Base-by-base conservation (phyloP, 2,113 vertebrate genomes). In the Ictalurus punctatus region DNA sequence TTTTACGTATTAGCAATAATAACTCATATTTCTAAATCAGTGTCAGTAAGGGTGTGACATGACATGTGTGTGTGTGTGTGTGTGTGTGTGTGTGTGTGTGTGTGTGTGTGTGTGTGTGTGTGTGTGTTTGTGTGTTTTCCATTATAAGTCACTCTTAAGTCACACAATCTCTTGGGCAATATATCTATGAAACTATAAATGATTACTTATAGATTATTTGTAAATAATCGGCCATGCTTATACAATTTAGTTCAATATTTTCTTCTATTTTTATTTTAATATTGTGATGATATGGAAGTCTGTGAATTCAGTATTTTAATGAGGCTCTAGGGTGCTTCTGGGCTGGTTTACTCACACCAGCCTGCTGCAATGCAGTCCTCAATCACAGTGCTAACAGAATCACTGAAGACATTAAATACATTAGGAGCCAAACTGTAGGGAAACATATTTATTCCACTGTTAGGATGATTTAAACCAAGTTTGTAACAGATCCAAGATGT, bases 371-470 rank as follows among this genome's bases (percentile, higher is more conserved):
- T 94, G 91, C 90, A 92, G 90, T 87, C 80, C 85, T 91, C 79
- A 94, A 90, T 92, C 89, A 94, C 89, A 93, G 83, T 88, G 83
- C 81, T 95, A 95, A 96, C 95, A 94, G 73, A 93, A 95, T 96
- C 93, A 96, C 91, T 90, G 91, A 90, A 91, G 90, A 92, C 91
- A 94, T 94, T 95, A 95, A 95, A 94, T 94, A 85, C 93, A 95
- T 96, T 95, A 96, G 12, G 89, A 88, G 84, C 91, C 92, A 93
- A 94, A 94, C 93, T 91, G 92, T 87, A 92, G 93, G 92, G 93
- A 95, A 94, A 94, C 92, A 92, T 91, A 90, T 89, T 90, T 92
- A 86, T 89, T 67, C 34, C 30, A 59, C 76, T 58, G 82, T 85
- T 61, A 87, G n/a, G 30, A 93, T 95, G 95, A 95, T 94, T 93